Evolutionary conservation across 2,888 invertebrate species (phyloP).

Genomic region (Platycheirus rosarum): DNA sequence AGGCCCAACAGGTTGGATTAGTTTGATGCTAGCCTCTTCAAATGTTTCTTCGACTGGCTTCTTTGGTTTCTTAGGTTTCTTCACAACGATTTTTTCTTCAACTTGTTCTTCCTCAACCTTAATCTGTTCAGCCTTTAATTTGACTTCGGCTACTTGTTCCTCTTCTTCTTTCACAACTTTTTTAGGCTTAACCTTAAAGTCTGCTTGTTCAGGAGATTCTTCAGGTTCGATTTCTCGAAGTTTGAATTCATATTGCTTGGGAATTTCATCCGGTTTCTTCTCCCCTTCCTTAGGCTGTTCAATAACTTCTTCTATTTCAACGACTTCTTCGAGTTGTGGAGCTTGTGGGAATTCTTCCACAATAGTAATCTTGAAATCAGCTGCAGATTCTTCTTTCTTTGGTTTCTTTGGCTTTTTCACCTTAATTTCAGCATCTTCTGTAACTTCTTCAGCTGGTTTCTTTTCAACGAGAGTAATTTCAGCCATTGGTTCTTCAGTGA

Average conservation of each 20-base stretch:
- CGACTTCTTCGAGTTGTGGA: conserved; percentile 60
- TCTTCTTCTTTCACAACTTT: conserved; percentile 60
- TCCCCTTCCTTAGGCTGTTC: conserved; percentile 76
- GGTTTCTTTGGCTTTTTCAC: conserved; percentile 78
- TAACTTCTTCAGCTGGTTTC: conserved; percentile 76
- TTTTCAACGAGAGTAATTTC: conserved; percentile 79
- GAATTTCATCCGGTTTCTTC: conserved; percentile 69
- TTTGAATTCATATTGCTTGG: conserved; percentile 49
- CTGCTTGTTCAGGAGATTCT: conserved; percentile 77
- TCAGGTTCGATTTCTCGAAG: conserved; percentile 67
- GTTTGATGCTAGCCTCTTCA: conserved; percentile 78
- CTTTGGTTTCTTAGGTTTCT: conserved; percentile 77
- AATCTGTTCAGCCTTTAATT: conserved; percentile 75
- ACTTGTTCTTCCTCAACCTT: conserved; percentile 77
- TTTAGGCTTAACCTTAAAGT: conserved; percentile 77
- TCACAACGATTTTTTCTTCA: conserved; percentile 78
- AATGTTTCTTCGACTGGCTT: conserved; percentile 77
- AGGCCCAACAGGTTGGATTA: conserved; percentile 77
- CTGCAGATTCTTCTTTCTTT: conserved; percentile 77
- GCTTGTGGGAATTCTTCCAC: conserved; percentile 65
- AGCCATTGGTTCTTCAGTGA: conserved; percentile 77
- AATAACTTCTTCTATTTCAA: conserved; percentile 75
- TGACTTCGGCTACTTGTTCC: conserved; percentile 70
- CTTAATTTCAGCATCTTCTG: conserved; percentile 63
- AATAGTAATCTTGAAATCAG: conserved; percentile 77